A percentile compares a stretch with the other conserved stretches of the same genome.
These are phyloP conservation scores for Apolygus lucorum DNA, from an alignment of 1,140 invertebrate genomes.

Conservation along the genomic window DNA sequence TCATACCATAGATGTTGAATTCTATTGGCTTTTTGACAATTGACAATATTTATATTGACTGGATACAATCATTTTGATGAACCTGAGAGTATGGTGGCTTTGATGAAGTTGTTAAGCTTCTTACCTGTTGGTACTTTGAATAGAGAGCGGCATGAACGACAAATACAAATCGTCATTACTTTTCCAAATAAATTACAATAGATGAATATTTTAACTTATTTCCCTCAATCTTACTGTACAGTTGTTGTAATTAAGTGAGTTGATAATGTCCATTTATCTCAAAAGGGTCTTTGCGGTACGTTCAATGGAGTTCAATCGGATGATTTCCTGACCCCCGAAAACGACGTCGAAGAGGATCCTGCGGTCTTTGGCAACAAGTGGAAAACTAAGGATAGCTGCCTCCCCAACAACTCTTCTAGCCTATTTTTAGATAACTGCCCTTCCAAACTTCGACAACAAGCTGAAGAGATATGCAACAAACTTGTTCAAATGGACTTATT, in stretches of 20 bases:
- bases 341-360: slow-evolving; percentile 65
- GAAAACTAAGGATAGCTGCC: slow-evolving; percentile 67
- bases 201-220: no score
- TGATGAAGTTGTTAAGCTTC: no score
- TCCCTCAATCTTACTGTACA: no score
- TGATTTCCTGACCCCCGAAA: slow-evolving; percentile 78
- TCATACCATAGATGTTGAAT: no score
- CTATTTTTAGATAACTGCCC: background rate
- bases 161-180: no score
- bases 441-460: background rate
- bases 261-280: slow-evolving; percentile 20
- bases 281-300: slow-evolving; percentile 79
- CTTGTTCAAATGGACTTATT: background rate
- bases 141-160: no score
- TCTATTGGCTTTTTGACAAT: no score
- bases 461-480: background rate
- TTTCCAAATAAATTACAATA: no score
- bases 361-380: slow-evolving; percentile 79
- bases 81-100: no score
- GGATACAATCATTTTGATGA: no score
- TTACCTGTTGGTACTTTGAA: no score
- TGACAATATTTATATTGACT: no score
- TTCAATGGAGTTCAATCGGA: slow-evolving; percentile 79
- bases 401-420: background rate
- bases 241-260: background rate